Conservation (phyloP, 30 jellyfish, hydroid and myxozoan species). For the Turritopsis dohrnii region DNA sequence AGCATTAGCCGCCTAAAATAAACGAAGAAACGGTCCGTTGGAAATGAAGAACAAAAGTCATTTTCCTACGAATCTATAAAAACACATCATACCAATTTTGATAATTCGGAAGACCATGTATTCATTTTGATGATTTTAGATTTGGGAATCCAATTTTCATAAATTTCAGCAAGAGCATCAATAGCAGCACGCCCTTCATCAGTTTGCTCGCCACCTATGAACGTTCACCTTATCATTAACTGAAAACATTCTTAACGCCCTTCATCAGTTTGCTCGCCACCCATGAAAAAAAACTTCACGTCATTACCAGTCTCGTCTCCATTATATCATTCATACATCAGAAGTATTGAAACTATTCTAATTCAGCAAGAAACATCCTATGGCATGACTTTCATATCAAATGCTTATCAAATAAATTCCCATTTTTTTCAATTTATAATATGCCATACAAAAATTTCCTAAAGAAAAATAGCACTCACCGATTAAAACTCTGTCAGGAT, state of each 20-base stretch:
- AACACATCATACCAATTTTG: slow-evolving; percentile 68
- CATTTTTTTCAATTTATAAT: no score
- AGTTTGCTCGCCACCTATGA: slow-evolving; percentile 95
- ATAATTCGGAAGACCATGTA: slow-evolving; percentile 98
- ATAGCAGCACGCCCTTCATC: slow-evolving; percentile 73
- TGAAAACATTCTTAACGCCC: slow-evolving; percentile 82
- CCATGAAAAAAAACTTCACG: no score
- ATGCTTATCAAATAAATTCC: no score
- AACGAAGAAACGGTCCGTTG: no score
- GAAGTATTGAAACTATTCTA: no score
- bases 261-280: slow-evolving; percentile 62
- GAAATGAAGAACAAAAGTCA: no score
- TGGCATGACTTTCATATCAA: no score
- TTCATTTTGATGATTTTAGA: slow-evolving; percentile 81
- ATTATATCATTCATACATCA: no score
- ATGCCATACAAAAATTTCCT: no score
- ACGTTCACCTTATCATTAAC: not conserved
- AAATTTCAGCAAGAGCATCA: slow-evolving; percentile 72
- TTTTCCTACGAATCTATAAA: not conserved
- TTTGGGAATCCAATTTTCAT: slow-evolving; percentile 85
- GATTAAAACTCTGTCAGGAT: slow-evolving; percentile 94
- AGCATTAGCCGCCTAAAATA: slow-evolving; percentile 95
- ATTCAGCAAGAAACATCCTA: no score
- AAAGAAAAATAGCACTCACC: slow-evolving; percentile 57
- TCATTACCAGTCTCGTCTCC: no score